These are phyloP conservation scores for Sebastes cheni DNA, from an alignment of 2,797 vertebrate genomes.

Conservation along the genomic window DNA sequence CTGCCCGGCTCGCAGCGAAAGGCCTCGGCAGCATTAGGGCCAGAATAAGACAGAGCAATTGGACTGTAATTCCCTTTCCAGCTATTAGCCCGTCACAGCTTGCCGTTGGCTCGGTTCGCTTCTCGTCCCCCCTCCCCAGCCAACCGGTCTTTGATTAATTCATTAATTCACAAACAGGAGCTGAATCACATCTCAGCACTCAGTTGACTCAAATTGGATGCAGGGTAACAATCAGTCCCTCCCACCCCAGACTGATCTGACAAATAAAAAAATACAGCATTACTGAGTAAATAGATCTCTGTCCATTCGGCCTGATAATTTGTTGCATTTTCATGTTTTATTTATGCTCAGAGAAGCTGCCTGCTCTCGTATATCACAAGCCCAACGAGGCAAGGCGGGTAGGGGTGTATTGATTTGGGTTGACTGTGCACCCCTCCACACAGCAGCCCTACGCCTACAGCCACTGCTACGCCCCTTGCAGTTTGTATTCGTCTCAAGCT, in stretches of 20 bases:
- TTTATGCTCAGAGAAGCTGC: constrained; percentile 77
- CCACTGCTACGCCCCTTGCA: constrained; percentile 54
- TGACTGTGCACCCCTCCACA: constrained; percentile 61
- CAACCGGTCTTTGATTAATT: constrained; percentile 78
- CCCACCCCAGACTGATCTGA: constrained; percentile 54
- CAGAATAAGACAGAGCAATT: constrained; percentile 78
- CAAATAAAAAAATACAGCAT: constrained; percentile 70
- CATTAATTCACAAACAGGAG: constrained; percentile 80
- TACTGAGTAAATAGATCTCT: constrained; percentile 74
- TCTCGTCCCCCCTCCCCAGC: constrained; percentile 46
- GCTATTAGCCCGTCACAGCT: constrained; percentile 78
- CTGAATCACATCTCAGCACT: constrained; percentile 73
- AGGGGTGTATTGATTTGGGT: constrained; percentile 77
- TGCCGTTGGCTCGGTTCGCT: constrained; percentile 64
- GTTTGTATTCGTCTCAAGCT: constrained; percentile 75
- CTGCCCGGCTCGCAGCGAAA: constrained; percentile 66
- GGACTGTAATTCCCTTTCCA: constrained; percentile 82
- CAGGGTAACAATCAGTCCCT: constrained; percentile 70
- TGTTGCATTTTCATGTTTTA: constrained; percentile 83
- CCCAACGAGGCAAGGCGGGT: constrained; percentile 72
- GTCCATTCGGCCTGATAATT: constrained; percentile 77
- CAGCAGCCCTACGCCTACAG: constrained; percentile 46
- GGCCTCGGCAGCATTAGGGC: constrained; percentile 70
- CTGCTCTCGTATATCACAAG: constrained; percentile 75
- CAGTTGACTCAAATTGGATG: constrained; percentile 74